Percentiles rank a stretch among this genome's conserved stretches.
Evolutionary conservation across 2,113 vertebrate genomes (phyloP).

Genomic region (Catharus bicknelli): DNA sequence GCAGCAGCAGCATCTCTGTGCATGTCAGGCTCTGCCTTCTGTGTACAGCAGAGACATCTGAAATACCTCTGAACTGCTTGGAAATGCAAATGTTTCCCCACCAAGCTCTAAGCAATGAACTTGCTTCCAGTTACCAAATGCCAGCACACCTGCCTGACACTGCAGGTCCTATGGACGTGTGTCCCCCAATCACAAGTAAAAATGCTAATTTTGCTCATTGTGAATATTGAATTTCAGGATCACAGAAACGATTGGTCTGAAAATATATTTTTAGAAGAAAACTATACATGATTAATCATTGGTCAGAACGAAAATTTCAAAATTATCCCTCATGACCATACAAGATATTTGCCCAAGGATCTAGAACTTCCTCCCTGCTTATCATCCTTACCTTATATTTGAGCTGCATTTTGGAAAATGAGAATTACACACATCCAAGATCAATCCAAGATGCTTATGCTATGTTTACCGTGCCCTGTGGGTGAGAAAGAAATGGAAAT

Average conservation of each 20-base stretch:
- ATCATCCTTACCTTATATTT: background rate
- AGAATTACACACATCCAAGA: background rate
- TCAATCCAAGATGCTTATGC: background rate
- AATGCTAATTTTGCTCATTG: background rate
- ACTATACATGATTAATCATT: background rate
- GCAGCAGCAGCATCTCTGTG: background rate
- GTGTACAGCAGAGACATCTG: background rate
- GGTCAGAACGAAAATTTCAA: background rate
- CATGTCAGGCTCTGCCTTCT: background rate
- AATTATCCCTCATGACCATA: background rate
- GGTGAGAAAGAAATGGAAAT: background rate
- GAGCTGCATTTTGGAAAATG: background rate
- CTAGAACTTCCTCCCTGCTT: background rate
- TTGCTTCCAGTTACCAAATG: background rate
- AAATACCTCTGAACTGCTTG: background rate
- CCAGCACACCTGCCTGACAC: background rate
- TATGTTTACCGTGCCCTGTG: background rate
- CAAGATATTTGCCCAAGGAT: background rate
- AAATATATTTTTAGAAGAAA: background rate
- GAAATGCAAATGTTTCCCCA: background rate
- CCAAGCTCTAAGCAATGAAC: background rate
- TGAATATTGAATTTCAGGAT: background rate
- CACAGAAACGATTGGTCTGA: background rate
- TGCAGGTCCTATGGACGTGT: background rate
- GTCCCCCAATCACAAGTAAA: background rate